Conservation (phyloP, 2,797 vertebrate genomes). For the Oreochromis grahami region DNA sequence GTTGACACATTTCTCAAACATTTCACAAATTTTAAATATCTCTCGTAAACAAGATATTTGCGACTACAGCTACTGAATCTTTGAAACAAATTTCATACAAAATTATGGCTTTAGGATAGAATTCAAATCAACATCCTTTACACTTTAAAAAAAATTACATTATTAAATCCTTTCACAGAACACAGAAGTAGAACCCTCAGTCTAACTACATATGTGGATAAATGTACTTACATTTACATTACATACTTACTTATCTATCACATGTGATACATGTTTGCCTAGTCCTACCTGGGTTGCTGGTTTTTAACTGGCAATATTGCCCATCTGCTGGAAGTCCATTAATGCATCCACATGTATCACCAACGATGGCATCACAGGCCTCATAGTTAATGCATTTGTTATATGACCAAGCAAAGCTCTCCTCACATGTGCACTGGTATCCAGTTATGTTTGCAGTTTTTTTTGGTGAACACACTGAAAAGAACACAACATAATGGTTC, state of each 20-base stretch:
- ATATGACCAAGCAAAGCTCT: constrained; percentile 25
- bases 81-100: background rate
- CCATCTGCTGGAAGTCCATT: constrained; percentile 16
- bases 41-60: background rate
- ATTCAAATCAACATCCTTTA: background rate
- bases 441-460: background rate
- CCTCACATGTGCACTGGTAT: constrained; percentile 47
- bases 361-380: constrained; percentile 2
- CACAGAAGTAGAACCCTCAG: background rate
- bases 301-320: constrained; percentile 20
- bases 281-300: constrained; percentile 3
- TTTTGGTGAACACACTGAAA: constrained; percentile 24
- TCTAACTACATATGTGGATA: background rate
- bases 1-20: background rate
- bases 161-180: background rate
- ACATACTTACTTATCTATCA: background rate
- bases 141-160: background rate
- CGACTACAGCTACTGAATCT: fast-evolving
- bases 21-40: background rate
- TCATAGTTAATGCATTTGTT: constrained; percentile 27
- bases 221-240: background rate
- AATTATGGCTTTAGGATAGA: background rate
- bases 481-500: background rate
- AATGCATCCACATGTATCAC: constrained; percentile 54
- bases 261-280: background rate